Evolutionary conservation across 2,888 invertebrate species (phyloP).

Genomic region (Adelognathus sp.): DNA sequence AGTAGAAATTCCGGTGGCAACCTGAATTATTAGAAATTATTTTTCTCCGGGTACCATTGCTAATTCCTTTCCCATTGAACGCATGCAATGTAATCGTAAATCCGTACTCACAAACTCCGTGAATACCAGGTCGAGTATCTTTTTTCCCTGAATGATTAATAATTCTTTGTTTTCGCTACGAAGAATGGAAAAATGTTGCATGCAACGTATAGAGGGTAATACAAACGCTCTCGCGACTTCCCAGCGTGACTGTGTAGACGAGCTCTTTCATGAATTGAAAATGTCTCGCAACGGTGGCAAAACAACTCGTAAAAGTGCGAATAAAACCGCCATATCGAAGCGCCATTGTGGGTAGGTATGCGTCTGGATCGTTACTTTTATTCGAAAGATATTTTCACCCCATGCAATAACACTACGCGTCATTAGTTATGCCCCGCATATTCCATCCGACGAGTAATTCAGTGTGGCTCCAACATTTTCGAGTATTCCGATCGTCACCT

Average conservation of each 20-base stretch:
- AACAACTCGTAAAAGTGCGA: constrained; percentile 76
- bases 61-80: not conserved
- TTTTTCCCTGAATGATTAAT: too few species aligned
- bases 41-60: too few species aligned
- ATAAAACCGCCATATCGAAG: constrained; percentile 74
- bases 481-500: constrained; percentile 38
- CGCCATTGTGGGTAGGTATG: constrained; percentile 68
- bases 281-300: constrained; percentile 74
- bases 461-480: constrained; percentile 14
- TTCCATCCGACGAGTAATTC: constrained; percentile 27
- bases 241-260: constrained; percentile 26
- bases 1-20: too few species aligned
- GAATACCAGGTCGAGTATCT: constrained; percentile 15
- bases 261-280: constrained; percentile 79
- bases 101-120: constrained; percentile 12
- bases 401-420: constrained; percentile 28
- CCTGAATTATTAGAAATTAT: too few species aligned
- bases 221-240: constrained; percentile 35
- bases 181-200: constrained; percentile 37
- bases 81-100: not conserved
- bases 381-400: constrained; percentile 46
- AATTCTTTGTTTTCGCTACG: not conserved
- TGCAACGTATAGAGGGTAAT: constrained; percentile 31
- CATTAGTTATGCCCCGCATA: constrained; percentile 47
- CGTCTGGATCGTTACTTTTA: constrained; percentile 32